phyloP scores from a whole-genome alignment of 2,888 invertebrate genomes.

The Sphaerophoria rueppellii region DNA sequence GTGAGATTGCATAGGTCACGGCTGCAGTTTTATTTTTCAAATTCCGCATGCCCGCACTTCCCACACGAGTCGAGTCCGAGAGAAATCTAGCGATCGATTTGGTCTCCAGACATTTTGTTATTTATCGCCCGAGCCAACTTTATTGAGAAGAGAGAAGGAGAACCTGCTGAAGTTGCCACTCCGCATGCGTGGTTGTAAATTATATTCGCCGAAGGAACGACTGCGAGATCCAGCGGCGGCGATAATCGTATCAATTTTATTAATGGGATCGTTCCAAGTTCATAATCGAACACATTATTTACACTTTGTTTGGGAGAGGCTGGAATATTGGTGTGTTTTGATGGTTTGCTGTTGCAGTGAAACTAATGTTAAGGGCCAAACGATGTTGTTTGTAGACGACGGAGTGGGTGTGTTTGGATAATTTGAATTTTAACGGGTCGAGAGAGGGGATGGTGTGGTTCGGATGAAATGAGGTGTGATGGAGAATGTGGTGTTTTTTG shows the following conservation, averaged over 20 bases:
- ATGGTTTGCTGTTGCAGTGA: background rate
- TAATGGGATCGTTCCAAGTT: conserved; percentile 70
- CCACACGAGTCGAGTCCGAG: conserved; percentile 47
- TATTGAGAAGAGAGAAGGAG: conserved; percentile 36
- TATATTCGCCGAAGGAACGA: conserved; percentile 27
- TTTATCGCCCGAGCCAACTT: conserved; percentile 52
- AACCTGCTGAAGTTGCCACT: conserved; percentile 40
- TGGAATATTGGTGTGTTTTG: conserved; percentile 15
- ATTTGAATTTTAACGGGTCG: too few relatives aligned
- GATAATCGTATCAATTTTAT: conserved; percentile 71
- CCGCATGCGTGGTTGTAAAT: conserved; percentile 50
- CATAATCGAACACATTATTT: conserved; percentile 71
- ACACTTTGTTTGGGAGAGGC: conserved; percentile 7
- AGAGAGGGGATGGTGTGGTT: too few relatives aligned
- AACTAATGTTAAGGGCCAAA: conserved; percentile 16
- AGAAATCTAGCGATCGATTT: conserved; percentile 65
- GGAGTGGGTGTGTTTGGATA: conserved; percentile 49
- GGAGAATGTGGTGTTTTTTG: too few relatives aligned
- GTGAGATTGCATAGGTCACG: conserved; percentile 58
- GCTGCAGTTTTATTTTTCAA: conserved; percentile 7
- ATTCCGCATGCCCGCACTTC: conserved; percentile 31
- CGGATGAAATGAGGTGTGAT: too few relatives aligned
- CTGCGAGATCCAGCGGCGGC: conserved; percentile 39
- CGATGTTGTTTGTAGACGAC: conserved; percentile 4
- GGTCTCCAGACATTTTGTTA: conserved; percentile 45